These are phyloP conservation scores for Columba livia DNA, from an alignment of 2,113 vertebrate species.

Conservation along the genomic window DNA sequence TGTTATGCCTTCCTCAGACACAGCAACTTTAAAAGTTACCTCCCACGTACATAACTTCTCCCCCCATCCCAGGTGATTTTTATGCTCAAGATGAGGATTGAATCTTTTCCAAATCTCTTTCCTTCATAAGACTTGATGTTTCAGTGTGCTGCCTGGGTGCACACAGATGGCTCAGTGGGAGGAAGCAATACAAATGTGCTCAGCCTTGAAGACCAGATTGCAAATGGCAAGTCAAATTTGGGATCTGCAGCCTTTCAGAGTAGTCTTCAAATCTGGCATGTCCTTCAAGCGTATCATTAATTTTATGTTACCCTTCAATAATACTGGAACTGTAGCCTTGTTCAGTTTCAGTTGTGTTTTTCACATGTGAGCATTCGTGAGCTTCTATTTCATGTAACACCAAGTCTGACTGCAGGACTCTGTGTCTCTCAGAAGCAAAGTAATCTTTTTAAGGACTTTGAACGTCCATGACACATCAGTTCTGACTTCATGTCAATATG, in stretches of 20 bases:
- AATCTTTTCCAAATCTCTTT: neutral
- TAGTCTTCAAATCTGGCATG: neutral
- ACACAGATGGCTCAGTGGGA: slow-evolving; percentile 63
- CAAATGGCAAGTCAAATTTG: slow-evolving; percentile 32
- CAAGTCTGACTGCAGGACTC: neutral
- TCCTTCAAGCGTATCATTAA: neutral
- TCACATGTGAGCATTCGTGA: neutral
- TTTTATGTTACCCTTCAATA: neutral
- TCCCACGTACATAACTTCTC: neutral
- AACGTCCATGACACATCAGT: neutral
- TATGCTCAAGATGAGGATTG: neutral
- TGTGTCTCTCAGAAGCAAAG: neutral
- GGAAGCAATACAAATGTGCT: neutral
- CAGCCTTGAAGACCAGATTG: neutral
- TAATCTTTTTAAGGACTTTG: neutral
- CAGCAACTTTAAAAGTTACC: neutral
- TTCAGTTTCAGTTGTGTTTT: neutral
- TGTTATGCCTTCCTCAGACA: neutral
- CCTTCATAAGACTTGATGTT: neutral
- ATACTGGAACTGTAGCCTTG: neutral
- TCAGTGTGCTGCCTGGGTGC: neutral
- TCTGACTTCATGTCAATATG: neutral
- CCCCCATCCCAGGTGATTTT: neutral
- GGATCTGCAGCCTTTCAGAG: neutral
- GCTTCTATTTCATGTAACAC: neutral